Percentiles rank a stretch among this genome's conserved stretches.
Evolutionary conservation across 1,140 invertebrate genomes (phyloP).

Genomic region (Drosophila nasuta): DNA sequence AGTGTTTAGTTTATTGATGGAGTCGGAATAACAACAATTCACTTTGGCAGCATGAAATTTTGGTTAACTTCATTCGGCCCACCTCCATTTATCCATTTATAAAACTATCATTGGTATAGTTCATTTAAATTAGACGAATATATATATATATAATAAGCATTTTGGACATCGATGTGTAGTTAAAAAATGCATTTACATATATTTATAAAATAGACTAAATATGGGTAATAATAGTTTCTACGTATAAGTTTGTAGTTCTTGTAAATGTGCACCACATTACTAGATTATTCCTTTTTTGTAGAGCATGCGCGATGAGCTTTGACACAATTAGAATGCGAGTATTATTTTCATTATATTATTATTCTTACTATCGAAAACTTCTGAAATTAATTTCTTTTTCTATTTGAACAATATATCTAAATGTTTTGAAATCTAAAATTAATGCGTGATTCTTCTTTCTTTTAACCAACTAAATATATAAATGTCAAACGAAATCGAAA

Average conservation of each 20-base stretch:
- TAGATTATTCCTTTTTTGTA: background rate
- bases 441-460: constrained; percentile 30
- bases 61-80: background rate
- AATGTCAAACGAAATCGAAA: constrained; percentile 33
- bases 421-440: constrained; percentile 21
- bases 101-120: background rate
- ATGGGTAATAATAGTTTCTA: background rate
- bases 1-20: background rate
- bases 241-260: background rate
- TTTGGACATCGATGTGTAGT: background rate
- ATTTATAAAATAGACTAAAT: background rate
- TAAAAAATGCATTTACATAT: too few relatives aligned
- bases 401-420: constrained; percentile 1
- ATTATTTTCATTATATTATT: background rate
- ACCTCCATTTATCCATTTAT: background rate
- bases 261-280: background rate
- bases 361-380: constrained; percentile 11
- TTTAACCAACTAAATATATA: constrained; percentile 28
- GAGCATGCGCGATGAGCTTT: background rate
- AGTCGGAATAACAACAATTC: background rate
- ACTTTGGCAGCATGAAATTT: constrained; percentile 18
- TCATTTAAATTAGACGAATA: background rate
- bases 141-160: background rate
- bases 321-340: background rate
- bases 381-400: constrained; percentile 18